Conservation (phyloP, 2,888 invertebrate species). For the Eulithis testata region DNA sequence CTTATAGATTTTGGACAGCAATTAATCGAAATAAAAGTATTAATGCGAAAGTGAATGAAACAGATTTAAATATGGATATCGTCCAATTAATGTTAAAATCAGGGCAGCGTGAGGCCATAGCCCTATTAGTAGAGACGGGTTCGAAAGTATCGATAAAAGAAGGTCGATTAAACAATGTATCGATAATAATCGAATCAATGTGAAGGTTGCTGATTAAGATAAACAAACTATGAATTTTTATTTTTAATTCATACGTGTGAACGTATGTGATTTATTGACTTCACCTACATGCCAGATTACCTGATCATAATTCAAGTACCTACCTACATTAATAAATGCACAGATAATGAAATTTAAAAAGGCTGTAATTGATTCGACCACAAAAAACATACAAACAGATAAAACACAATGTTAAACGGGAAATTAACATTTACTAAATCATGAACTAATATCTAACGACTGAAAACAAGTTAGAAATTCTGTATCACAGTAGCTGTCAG, state of each 20-base stretch:
- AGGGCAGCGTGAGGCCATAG: slow-evolving; percentile 61
- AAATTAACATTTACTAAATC: too few species aligned
- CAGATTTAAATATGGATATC: slow-evolving; percentile 45
- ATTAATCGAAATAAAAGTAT: slow-evolving; percentile 35
- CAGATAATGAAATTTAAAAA: too few species aligned
- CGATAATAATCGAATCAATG: slow-evolving; percentile 40
- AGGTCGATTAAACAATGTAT: slow-evolving; percentile 60
- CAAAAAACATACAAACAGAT: too few species aligned
- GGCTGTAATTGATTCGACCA: too few species aligned
- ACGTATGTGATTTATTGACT: slow-evolving; percentile 21
- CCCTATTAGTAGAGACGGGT: slow-evolving; percentile 62
- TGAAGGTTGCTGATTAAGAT: slow-evolving; percentile 32
- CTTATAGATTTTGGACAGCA: slow-evolving; percentile 34
- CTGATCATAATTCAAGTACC: too few species aligned
- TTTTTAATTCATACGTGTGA: slow-evolving; percentile 5
- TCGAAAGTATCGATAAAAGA: slow-evolving; percentile 66
- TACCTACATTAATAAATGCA: too few species aligned
- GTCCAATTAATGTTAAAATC: slow-evolving; percentile 65
- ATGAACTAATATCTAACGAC: slow-evolving; percentile 15
- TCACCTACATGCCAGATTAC: background rate
- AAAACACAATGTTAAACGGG: too few species aligned
- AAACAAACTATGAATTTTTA: slow-evolving; percentile 10
- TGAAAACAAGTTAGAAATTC: slow-evolving; percentile 33
- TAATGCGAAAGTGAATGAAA: slow-evolving; percentile 34
- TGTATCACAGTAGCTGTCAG: slow-evolving; percentile 34